Evolutionary conservation across 1,140 invertebrate genomes (phyloP).

Genomic region (Trichoplusia ni): DNA sequence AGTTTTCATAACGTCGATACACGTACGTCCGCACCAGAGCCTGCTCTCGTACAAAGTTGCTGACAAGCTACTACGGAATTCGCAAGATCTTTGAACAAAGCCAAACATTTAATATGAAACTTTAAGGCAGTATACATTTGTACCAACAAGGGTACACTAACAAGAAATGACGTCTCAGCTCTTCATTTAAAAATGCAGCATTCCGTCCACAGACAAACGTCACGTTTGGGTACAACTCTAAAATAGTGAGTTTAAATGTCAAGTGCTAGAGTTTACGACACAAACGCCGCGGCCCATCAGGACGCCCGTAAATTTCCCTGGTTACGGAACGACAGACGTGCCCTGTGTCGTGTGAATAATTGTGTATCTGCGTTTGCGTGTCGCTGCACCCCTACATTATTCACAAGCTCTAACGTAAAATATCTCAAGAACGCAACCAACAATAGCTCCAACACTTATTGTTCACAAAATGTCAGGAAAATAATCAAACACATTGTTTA

Average conservation of each 20-base stretch:
- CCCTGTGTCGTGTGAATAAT: constrained; percentile 24
- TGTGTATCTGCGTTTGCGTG: constrained; percentile 7
- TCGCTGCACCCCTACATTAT: background rate
- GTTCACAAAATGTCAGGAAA: constrained; percentile 1
- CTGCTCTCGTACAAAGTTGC: no score
- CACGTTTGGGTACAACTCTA: constrained; percentile 30
- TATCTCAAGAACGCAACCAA: background rate
- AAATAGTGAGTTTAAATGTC: constrained; percentile 19
- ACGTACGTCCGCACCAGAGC: no score
- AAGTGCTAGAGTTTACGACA: constrained; percentile 41
- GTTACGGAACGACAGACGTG: constrained; percentile 30
- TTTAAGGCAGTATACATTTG: no score
- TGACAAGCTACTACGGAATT: no score
- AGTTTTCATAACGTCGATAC: no score
- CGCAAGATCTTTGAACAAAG: no score
- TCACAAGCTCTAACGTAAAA: background rate
- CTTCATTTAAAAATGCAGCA: constrained; percentile 20
- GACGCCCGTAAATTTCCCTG: constrained; percentile 37
- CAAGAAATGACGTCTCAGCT: no score
- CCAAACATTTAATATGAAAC: no score
- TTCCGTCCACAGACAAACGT: constrained; percentile 22
- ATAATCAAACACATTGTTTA: background rate
- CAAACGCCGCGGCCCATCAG: constrained; percentile 31
- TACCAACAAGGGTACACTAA: no score
- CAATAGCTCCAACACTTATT: background rate